Evolutionary conservation across 2,113 vertebrate genomes (phyloP), one percentile per base, ranked within the genome.

Genomic region (Falco punctatus): DNA sequence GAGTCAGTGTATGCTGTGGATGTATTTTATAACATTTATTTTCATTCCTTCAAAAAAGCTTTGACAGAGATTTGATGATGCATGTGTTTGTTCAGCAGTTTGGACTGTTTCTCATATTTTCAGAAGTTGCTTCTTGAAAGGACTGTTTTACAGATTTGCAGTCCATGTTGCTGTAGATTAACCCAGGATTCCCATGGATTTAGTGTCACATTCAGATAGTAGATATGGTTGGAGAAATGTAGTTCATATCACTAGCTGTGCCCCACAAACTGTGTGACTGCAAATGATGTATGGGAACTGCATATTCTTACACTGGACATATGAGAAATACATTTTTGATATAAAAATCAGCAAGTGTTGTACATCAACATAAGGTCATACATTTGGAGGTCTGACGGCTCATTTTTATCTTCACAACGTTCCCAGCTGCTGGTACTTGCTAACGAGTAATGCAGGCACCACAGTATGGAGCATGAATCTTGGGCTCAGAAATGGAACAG

Each of bases 81-180:
- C 15, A 17, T 73, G 54, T 86, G 67, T 81, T 91, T 86, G 42
- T 86, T 95, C 90, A 89, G 77, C 58, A 93, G 49, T 91, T 90
- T 78, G 26, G 23, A 49, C 20, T 73, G 13, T 28, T 80, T 20
- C n/a, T 83, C 69, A 4, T 28, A 30, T 83, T 83, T 91, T 55
- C 49, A 89, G 38, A 93, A 94, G 19, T n/a, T 77, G 11, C 5
- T 86, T 79, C 21, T 35, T 58, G 46, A 81, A 69, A 44, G 17
- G 33, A 38, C 35, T 65, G 23, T 84, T 89, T 81, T 89, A 65
- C 26, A 82, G 9, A 62, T 67, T 40, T 88, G 19, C 9, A 35
- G 13, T 73, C 35, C 33, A 11, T 70, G 4, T 48, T 78, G 40
- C 13, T 38, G 19, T 81, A 72, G 54, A 51, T 69, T 64, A 77